These are phyloP conservation scores for Apis laboriosa DNA, from an alignment of 1,140 invertebrate species.

Conservation along the genomic window DNA sequence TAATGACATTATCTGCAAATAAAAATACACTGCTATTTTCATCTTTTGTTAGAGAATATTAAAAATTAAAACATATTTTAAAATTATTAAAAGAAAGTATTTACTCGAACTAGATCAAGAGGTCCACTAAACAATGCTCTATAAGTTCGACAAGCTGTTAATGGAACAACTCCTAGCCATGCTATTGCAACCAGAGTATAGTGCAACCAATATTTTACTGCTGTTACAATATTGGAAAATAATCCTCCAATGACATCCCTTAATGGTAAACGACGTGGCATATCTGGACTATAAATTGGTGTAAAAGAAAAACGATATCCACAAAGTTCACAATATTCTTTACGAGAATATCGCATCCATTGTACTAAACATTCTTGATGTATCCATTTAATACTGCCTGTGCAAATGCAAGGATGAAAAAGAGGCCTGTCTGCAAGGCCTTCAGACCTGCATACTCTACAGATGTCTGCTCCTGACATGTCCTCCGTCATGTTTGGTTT, in stretches of 20 bases:
- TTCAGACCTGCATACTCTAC: conserved; percentile 98
- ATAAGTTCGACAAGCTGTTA: conserved; percentile 98
- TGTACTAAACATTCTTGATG: conserved; percentile 96
- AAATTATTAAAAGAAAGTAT: conserved; percentile 1
- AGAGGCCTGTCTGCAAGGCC: conserved; percentile 91
- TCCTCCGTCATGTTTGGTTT: conserved; percentile 80
- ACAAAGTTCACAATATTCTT: conserved; percentile 99
- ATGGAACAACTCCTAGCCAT: conserved; percentile 98
- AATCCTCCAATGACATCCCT: conserved; percentile 94
- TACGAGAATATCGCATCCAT: conserved; percentile 97
- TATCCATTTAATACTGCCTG: conserved; percentile 99
- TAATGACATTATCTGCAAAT: conserved; percentile 86
- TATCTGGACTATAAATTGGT: conserved; percentile 99
- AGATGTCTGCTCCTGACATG: conserved; percentile 90
- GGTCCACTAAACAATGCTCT: conserved; percentile 95
- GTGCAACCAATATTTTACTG: conserved; percentile 97
- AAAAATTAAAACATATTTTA: conserved; percentile 2
- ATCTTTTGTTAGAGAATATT: background rate
- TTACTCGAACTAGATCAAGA: conserved; percentile 86
- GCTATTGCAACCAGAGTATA: conserved; percentile 97
- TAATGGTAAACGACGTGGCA: conserved; percentile 97
- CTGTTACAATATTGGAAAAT: conserved; percentile 93
- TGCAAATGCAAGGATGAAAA: conserved; percentile 99
- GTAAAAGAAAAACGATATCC: conserved; percentile 99
- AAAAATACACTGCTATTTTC: conserved; percentile 12